Conservation (phyloP, 2,797 vertebrate genomes). For the Tokudaia muenninki region DNA sequence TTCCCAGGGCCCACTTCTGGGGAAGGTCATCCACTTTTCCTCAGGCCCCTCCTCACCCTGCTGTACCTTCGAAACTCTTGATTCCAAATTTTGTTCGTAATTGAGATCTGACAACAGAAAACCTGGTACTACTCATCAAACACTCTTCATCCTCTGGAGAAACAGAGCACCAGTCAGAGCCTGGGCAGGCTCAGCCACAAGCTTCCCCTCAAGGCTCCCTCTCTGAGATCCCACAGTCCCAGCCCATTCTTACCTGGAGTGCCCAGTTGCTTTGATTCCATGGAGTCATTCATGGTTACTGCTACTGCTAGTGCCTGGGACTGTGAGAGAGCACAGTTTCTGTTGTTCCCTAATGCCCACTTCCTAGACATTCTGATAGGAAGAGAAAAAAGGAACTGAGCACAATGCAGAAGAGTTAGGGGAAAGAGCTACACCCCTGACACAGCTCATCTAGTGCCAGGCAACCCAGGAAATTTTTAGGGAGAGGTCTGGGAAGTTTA, state of each 20-base stretch:
- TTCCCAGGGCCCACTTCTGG: background rate
- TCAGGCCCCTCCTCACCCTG: too few relatives aligned
- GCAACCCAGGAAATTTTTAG: too few relatives aligned
- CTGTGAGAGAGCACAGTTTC: background rate
- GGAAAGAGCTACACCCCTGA: too few relatives aligned
- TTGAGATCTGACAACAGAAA: background rate
- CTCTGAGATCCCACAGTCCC: background rate
- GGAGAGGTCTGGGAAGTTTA: too few relatives aligned
- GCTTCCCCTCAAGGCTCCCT: background rate
- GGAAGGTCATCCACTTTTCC: rapidly evolving
- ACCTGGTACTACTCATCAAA: background rate
- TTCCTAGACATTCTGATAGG: background rate
- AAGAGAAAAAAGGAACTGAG: background rate
- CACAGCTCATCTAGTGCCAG: too few relatives aligned
- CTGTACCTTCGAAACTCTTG: background rate
- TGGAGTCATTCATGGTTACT: background rate
- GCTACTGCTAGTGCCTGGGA: background rate
- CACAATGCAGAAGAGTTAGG: background rate
- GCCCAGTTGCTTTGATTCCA: background rate
- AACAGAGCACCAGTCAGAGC: background rate
- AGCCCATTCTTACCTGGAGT: background rate
- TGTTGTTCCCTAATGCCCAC: background rate
- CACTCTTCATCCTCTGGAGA: background rate
- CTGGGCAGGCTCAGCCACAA: background rate
- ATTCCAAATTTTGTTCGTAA: background rate